Evolutionary conservation across 35 echinoderm and acorn worm species (phyloP), one percentile per base, ranked within the genome.

Genomic region (Lytechinus variegatus): DNA sequence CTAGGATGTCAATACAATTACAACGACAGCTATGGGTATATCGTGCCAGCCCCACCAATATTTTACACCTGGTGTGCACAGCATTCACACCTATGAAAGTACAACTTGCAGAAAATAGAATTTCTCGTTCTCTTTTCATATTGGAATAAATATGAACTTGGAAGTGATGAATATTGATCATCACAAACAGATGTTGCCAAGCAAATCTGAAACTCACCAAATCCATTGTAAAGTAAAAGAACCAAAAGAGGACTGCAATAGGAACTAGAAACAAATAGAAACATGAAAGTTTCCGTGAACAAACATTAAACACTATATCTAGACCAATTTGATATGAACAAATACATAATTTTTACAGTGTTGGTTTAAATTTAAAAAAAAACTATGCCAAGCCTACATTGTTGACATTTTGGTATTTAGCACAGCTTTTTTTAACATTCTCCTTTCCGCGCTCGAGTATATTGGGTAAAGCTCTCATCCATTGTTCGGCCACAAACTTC

Each of bases 161-260:
- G 66, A 79, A 79, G 66, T 79, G 66, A 24, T 79, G 66, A 79
- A 79, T 79, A 79, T 79, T 79, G 66, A 79, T 79, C 66, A 79
- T 79, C 19, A 79, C 66, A 79, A 79, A 79, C 66, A 79, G 16
- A 79, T 79, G 66, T 79, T 79, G 66, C 16, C 66, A 79, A 79
- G 66, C 66, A 4, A 79, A 24, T 79, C n/a, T 79, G 19, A 7
- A 79, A 79, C 66, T 24, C 66, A 24, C n/a, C 66, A 79, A n/a
- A 79, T 79, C 66, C 8, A 79, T 79, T 79, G 66, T 58, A 4
- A 79, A 79, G 14, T n/a, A 24, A 58, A 1, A 24, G 19, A 24
- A 8, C 66, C n/a, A 14, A 21, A 71, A n/a, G 66, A 27, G 66
- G 66, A 79, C 8, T 7, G 12, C 4, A 79, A 79, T 24, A 24